Percentiles rank a stretch among this genome's conserved stretches.
These are phyloP conservation scores for Metacarcinus magister DNA, from an alignment of 2,888 invertebrate genomes.

Conservation along the genomic window DNA sequence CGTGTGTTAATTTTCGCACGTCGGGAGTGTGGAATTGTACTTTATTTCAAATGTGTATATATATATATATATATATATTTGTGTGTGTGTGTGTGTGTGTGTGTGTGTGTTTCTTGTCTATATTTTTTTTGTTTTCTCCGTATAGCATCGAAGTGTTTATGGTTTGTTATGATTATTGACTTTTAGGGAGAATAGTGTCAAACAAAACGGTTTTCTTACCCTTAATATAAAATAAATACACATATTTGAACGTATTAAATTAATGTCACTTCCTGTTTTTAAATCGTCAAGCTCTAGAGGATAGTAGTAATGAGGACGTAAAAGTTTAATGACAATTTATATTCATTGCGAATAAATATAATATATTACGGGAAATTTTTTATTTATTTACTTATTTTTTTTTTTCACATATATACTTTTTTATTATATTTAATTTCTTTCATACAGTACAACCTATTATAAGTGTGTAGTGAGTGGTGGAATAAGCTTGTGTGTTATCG, in stretches of 20 bases:
- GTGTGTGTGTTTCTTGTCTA: too few relatives aligned
- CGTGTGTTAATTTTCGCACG: too few relatives aligned
- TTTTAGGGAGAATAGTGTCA: neutral
- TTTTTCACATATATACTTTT: neutral
- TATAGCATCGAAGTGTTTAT: too few relatives aligned
- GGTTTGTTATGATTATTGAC: neutral
- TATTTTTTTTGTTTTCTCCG: too few relatives aligned
- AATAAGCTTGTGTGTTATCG: neutral
- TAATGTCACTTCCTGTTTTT: neutral
- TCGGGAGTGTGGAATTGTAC: neutral
- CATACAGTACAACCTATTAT: neutral
- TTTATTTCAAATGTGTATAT: neutral
- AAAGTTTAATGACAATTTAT: neutral
- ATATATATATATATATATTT: too few relatives aligned
- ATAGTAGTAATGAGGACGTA: neutral
- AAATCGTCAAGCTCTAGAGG: neutral
- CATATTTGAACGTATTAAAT: neutral
- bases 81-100: too few relatives aligned
- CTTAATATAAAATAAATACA: neutral
- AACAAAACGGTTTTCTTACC: too few relatives aligned
- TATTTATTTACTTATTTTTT: neutral
- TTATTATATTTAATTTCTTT: neutral
- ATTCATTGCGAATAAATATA: neutral
- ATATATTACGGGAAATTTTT: neutral
- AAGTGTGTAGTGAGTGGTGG: neutral